These are phyloP conservation scores for Desoria tigrina DNA, from an alignment of 2,888 invertebrate species.

Conservation along the genomic window DNA sequence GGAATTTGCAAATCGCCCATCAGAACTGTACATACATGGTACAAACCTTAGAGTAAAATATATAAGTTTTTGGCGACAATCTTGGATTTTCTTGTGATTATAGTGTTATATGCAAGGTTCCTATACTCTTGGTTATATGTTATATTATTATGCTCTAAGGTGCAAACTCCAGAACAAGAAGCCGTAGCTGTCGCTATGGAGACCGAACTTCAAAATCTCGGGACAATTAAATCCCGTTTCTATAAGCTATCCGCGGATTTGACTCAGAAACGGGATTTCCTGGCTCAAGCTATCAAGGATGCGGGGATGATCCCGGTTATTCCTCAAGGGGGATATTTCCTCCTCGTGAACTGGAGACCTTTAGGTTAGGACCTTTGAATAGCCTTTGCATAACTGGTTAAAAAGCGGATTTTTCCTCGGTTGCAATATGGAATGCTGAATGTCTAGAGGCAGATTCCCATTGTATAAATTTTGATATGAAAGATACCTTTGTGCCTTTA, in stretches of 20 bases:
- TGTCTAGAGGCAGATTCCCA: too few species aligned
- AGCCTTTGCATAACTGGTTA: too few species aligned
- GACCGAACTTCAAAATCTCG: constrained; percentile 61
- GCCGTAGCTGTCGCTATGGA: constrained; percentile 60
- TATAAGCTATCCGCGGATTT: constrained; percentile 73
- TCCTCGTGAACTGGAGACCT: constrained; percentile 87
- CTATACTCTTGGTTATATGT: too few species aligned
- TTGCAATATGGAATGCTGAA: too few species aligned
- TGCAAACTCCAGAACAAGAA: too few species aligned
- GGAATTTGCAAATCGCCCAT: constrained; percentile 60
- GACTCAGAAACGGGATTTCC: constrained; percentile 74
- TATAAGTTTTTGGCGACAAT: too few species aligned
- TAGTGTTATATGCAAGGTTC: too few species aligned
- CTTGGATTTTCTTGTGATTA: too few species aligned
- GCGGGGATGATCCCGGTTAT: constrained; percentile 84
- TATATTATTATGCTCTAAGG: too few species aligned
- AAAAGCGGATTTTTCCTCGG: too few species aligned
- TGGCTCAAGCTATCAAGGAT: constrained; percentile 72
- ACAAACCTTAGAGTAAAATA: constrained; percentile 60
- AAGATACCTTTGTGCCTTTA: not conserved
- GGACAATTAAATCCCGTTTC: constrained; percentile 80
- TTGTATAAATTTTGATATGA: too few species aligned
- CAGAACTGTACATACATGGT: constrained; percentile 64
- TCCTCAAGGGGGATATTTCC: constrained; percentile 97
- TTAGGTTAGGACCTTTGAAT: too few species aligned